These are phyloP conservation scores for Corbicula japonica DNA, from an alignment of 2,888 invertebrate species.

Conservation along the genomic window DNA sequence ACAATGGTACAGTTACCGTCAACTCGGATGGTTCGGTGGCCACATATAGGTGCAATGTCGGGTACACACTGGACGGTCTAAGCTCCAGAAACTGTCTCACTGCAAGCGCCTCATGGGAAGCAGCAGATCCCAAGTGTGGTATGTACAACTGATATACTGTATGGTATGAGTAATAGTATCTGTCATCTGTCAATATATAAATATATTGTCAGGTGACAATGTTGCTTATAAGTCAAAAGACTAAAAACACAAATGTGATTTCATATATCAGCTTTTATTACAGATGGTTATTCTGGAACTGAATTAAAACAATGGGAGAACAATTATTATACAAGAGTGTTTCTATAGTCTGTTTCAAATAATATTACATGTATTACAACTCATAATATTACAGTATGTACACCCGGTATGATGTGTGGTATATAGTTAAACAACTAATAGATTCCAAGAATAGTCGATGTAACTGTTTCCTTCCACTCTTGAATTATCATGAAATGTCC, in stretches of 20 bases:
- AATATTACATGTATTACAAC: no score
- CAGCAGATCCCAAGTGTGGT: slow-evolving; percentile 46
- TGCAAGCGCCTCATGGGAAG: slow-evolving; percentile 31
- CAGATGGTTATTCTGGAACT: no score
- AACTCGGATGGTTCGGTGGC: slow-evolving; percentile 38
- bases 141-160: not conserved
- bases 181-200: not conserved
- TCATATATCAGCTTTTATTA: not conserved
- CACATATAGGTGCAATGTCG: slow-evolving; percentile 41
- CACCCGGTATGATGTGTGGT: no score
- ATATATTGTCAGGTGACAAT: not conserved
- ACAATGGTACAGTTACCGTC: slow-evolving; percentile 36
- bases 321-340: no score
- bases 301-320: no score
- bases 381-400: no score
- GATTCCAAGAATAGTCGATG: no score
- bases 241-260: not conserved
- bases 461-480: no score
- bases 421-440: no score
- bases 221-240: not conserved
- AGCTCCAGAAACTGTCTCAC: slow-evolving; percentile 22
- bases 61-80: slow-evolving; percentile 43
- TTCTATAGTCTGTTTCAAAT: no score
- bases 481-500: no score
- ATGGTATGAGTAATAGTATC: not conserved